Conservation (phyloP, 2,888 invertebrate genomes). For the Eristalinus sepulchralis region DNA sequence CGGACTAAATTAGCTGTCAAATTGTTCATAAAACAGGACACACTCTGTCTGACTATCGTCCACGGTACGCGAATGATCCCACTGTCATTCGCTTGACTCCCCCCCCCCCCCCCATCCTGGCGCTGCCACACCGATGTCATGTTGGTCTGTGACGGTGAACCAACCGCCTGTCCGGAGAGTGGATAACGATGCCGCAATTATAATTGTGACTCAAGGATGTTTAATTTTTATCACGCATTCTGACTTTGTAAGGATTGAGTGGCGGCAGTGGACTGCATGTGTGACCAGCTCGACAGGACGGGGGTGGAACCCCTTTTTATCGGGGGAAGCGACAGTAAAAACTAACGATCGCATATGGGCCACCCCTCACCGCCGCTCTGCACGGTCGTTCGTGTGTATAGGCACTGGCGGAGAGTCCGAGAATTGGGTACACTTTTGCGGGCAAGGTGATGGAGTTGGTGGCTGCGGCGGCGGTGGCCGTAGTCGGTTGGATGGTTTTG, state of each 20-base stretch:
- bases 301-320: constrained; percentile 57
- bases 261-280: constrained; percentile 15
- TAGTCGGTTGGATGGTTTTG: not conserved
- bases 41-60: not conserved
- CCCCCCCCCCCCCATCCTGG: not conserved
- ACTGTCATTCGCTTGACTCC: not conserved
- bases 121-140: too few species aligned
- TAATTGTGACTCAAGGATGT: constrained; percentile 67
- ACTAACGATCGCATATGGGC: constrained; percentile 53
- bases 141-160: too few species aligned
- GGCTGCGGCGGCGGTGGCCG: too few species aligned
- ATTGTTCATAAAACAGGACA: constrained; percentile 67
- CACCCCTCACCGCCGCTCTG: not conserved
- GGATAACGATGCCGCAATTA: constrained; percentile 64
- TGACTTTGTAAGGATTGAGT: constrained; percentile 60
- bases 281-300: constrained; percentile 5
- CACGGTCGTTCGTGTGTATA: too few species aligned
- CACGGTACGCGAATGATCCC: too few species aligned
- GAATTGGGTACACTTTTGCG: not conserved
- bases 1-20: constrained; percentile 69
- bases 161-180: constrained; percentile 8
- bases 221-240: constrained; percentile 62
- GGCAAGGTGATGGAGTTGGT: not conserved
- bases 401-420: not conserved
- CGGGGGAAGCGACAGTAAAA: constrained; percentile 55